phyloP scores from a whole-genome alignment of 1,140 invertebrate species.

The Formica exsecta region DNA sequence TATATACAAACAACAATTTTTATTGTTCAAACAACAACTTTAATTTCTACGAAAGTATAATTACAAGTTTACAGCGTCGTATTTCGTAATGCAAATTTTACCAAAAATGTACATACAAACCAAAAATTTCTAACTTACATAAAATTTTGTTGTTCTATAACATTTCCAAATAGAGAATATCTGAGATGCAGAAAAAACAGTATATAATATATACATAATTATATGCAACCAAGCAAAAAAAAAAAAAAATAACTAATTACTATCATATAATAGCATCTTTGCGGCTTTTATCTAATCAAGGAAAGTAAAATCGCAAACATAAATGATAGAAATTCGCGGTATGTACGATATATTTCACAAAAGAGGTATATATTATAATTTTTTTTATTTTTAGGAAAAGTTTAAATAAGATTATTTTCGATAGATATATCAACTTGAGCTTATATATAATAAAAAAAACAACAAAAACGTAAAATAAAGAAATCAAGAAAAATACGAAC shows the following conservation, averaged over 20 bases:
- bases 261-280: conserved; percentile 32
- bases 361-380: background rate
- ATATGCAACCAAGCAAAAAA: background rate
- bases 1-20: conserved; percentile 42
- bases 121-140: conserved; percentile 13
- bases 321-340: background rate
- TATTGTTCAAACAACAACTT: conserved; percentile 45
- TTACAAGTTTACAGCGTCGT: conserved; percentile 48
- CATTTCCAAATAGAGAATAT: background rate
- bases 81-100: conserved; percentile 28
- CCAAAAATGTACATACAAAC: background rate
- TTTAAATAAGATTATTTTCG: background rate
- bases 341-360: conserved; percentile 13
- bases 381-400: background rate
- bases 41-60: background rate
- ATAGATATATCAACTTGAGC: background rate
- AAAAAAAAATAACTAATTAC: conserved; percentile 16
- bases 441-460: background rate
- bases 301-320: background rate
- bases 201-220: background rate
- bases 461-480: background rate
- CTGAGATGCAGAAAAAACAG: background rate
- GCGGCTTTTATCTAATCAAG: background rate
- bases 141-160: conserved; percentile 7
- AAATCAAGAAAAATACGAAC: background rate